A percentile compares a stretch with the other conserved stretches of the same genome.
phyloP scores from a whole-genome alignment of 2,113 vertebrate species.

The Mystacornis crossleyi region DNA sequence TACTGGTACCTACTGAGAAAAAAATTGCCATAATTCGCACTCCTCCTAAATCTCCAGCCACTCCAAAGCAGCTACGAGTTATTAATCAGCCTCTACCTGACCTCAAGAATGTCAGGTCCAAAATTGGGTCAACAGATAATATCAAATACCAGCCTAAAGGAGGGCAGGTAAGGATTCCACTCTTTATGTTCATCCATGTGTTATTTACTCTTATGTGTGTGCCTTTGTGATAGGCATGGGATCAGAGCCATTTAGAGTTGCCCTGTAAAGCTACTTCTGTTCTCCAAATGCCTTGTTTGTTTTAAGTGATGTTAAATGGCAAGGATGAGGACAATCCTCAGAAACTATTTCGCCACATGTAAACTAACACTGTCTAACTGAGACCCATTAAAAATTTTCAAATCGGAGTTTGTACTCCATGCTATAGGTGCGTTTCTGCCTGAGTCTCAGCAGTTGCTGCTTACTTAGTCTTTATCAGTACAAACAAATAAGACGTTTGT shows the following conservation, averaged over 20 bases:
- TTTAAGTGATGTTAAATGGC: background rate
- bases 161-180: constrained; percentile 84
- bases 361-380: background rate
- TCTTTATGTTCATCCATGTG: background rate
- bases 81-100: constrained; percentile 93
- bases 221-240: background rate
- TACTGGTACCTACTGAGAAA: constrained; percentile 90
- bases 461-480: background rate
- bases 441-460: background rate
- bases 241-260: background rate
- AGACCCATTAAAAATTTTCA: background rate
- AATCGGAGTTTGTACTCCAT: background rate
- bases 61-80: constrained; percentile 89
- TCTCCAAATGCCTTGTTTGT: background rate
- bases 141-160: constrained; percentile 94
- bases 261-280: background rate
- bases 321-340: background rate
- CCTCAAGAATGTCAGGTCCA: constrained; percentile 93
- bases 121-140: constrained; percentile 93
- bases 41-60: constrained; percentile 92
- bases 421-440: background rate
- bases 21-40: constrained; percentile 95
- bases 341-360: background rate
- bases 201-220: background rate
- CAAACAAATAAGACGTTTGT: background rate